These are phyloP conservation scores for Ganaspis brasiliensis DNA, from an alignment of 2,888 invertebrate species.

Conservation along the genomic window DNA sequence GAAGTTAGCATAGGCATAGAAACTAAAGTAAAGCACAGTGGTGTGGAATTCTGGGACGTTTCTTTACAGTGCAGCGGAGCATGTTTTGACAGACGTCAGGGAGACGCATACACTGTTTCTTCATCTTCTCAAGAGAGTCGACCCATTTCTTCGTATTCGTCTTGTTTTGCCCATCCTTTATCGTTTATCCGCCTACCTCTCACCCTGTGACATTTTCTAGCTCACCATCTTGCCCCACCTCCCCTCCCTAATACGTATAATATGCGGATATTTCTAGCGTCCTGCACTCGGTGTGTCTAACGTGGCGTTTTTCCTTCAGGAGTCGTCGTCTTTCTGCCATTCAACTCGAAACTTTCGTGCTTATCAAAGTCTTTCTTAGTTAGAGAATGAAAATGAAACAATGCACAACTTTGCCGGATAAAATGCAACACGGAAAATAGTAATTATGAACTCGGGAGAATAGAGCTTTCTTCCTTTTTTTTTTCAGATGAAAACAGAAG, in stretches of 20 bases:
- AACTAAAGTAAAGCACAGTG: background rate
- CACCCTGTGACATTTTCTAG: constrained; percentile 13
- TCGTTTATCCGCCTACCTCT: constrained; percentile 45
- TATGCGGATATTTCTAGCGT: constrained; percentile 42
- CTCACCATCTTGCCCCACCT: constrained; percentile 28
- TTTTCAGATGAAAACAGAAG: background rate
- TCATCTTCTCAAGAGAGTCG: constrained; percentile 61
- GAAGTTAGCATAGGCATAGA: constrained; percentile 25
- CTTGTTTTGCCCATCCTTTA: constrained; percentile 53
- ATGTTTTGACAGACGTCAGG: constrained; percentile 75
- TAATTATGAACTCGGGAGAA: constrained; percentile 29
- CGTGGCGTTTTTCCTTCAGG: background rate
- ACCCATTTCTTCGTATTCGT: constrained; percentile 65
- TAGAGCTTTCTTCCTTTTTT: background rate
- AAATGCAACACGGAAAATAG: constrained; percentile 13
- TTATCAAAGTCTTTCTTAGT: background rate
- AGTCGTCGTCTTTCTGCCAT: constrained; percentile 18
- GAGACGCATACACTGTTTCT: constrained; percentile 67
- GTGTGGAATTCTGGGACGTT: constrained; percentile 53
- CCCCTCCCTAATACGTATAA: constrained; percentile 14
- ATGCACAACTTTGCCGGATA: constrained; percentile 1
- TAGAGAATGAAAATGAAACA: constrained; percentile 26
- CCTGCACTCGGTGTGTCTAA: constrained; percentile 8
- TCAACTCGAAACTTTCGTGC: constrained; percentile 9
- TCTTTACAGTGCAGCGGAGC: constrained; percentile 63